Conservation (phyloP, 2,797 vertebrate species). For the Hemibagrus guttatus region DNA sequence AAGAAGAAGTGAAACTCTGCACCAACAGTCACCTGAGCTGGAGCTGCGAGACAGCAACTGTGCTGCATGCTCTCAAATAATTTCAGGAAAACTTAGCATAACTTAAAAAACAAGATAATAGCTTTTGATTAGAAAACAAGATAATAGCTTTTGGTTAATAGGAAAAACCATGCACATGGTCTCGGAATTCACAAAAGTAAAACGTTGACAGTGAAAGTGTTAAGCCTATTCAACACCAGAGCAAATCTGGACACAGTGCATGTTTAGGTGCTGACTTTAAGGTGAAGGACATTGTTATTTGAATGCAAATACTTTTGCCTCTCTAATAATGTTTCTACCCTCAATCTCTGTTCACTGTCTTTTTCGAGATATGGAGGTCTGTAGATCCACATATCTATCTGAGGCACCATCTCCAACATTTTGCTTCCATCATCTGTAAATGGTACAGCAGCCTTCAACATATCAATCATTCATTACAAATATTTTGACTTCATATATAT, state of each 20-base stretch:
- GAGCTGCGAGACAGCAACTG: background rate
- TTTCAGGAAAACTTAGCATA: background rate
- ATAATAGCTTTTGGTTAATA: background rate
- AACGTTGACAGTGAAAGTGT: background rate
- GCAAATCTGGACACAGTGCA: background rate
- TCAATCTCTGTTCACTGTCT: background rate
- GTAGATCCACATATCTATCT: background rate
- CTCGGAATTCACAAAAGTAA: background rate
- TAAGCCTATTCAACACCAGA: background rate
- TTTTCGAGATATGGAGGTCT: conserved; percentile 22
- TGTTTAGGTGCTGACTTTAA: background rate
- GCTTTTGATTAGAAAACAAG: background rate
- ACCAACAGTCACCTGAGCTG: background rate
- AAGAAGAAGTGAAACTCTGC: background rate
- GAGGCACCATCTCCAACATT: background rate
- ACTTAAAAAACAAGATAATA: background rate
- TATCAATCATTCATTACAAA: background rate
- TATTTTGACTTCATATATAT: background rate
- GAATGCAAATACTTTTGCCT: background rate
- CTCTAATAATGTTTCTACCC: background rate
- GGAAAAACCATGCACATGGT: background rate
- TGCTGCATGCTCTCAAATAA: background rate
- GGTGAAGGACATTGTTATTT: background rate
- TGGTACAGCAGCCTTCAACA: conserved; percentile 12
- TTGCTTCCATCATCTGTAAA: background rate